Evolutionary conservation across 2,113 vertebrate species (phyloP).

Genomic region (Platichthys flesus): DNA sequence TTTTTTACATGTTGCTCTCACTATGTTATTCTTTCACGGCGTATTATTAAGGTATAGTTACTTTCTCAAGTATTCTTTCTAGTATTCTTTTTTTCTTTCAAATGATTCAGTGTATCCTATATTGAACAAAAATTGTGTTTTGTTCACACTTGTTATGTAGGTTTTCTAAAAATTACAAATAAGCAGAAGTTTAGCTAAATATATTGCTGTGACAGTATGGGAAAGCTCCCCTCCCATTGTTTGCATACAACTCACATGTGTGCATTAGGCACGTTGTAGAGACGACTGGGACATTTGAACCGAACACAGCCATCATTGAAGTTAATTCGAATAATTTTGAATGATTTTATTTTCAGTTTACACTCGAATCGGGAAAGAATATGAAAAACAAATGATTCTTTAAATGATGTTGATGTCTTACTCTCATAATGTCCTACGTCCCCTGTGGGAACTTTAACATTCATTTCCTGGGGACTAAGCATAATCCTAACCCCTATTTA

Average conservation of each 20-base stretch:
- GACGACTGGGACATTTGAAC: background rate
- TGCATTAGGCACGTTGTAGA: background rate
- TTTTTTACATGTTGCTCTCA: background rate
- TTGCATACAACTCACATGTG: too few species aligned
- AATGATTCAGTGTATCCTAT: background rate
- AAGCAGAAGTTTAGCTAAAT: background rate
- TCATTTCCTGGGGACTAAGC: too few species aligned
- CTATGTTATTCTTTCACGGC: background rate
- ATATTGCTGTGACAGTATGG: background rate
- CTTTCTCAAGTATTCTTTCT: background rate
- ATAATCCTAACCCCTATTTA: too few species aligned
- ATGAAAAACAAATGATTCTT: too few species aligned
- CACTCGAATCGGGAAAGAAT: background rate
- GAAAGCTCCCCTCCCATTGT: background rate
- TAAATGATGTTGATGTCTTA: too few species aligned
- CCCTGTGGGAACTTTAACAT: too few species aligned
- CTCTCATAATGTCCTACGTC: too few species aligned
- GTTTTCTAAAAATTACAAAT: background rate
- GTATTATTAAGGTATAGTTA: background rate
- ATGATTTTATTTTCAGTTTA: background rate
- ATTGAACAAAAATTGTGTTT: conserved; percentile 33
- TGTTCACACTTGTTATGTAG: background rate
- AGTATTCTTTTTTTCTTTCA: conserved; percentile 6
- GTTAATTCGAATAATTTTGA: background rate
- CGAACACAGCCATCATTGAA: background rate